These are phyloP conservation scores for Stegodyphus dumicola DNA, from an alignment of 1,140 invertebrate species.

Conservation along the genomic window DNA sequence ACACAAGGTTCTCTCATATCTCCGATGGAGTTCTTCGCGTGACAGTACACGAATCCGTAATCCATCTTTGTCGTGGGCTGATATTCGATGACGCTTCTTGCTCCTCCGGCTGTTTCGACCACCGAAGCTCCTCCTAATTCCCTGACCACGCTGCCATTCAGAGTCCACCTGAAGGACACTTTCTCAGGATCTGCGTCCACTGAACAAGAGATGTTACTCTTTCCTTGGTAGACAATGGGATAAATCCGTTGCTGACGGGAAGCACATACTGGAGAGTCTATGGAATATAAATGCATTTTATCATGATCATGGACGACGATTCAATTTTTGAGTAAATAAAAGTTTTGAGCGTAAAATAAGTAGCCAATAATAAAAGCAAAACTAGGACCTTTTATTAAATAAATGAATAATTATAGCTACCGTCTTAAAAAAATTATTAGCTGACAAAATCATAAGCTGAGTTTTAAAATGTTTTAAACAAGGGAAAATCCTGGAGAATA, in stretches of 20 bases:
- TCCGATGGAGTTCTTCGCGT: constrained; percentile 84
- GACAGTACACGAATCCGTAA: constrained; percentile 87
- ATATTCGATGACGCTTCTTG: constrained; percentile 75
- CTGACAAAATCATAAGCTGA: too few relatives aligned
- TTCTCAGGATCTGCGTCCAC: constrained; percentile 86
- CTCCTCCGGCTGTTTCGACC: constrained; percentile 63
- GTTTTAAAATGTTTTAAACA: too few relatives aligned
- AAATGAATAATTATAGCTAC: too few relatives aligned
- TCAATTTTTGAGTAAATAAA: too few relatives aligned
- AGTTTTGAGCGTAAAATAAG: too few relatives aligned
- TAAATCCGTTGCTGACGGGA: constrained; percentile 80
- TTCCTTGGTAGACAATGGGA: constrained; percentile 82
- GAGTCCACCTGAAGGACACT: constrained; percentile 86
- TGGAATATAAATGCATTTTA: constrained; percentile 25
- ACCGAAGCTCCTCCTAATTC: constrained; percentile 66
- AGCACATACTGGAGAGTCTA: constrained; percentile 87
- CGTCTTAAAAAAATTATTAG: too few relatives aligned
- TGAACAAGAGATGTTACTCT: constrained; percentile 81
- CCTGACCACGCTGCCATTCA: constrained; percentile 90
- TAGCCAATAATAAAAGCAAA: too few relatives aligned
- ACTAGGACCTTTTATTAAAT: too few relatives aligned
- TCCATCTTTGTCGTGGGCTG: constrained; percentile 83
- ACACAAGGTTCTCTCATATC: constrained; percentile 81
- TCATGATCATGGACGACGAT: too few relatives aligned
- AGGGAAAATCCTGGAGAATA: too few relatives aligned